phyloP scores from a whole-genome alignment of 2,797 vertebrate genomes.

The Salmo trutta region DNA sequence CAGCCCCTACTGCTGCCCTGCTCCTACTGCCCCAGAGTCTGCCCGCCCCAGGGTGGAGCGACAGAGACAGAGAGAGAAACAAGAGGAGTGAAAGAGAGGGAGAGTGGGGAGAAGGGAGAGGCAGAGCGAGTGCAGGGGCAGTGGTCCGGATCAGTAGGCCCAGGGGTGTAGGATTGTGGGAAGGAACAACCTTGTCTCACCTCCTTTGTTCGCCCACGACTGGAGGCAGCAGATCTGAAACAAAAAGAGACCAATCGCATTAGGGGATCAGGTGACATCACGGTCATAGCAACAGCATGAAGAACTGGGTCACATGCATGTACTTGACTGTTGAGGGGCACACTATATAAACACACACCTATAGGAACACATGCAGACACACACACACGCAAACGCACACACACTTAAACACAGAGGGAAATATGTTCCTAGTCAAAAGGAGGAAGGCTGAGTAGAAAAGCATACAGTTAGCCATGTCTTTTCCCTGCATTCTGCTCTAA shows the following conservation, averaged over 20 bases:
- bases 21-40: constrained; percentile 28
- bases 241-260: constrained; percentile 74
- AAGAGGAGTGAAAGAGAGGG: constrained; percentile 19
- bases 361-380: background rate
- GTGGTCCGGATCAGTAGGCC: constrained; percentile 70
- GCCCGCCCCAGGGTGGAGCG: background rate
- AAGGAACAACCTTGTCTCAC: constrained; percentile 55
- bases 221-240: constrained; percentile 79
- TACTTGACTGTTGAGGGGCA: constrained; percentile 1
- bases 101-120: background rate
- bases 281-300: constrained; percentile 76
- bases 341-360: background rate
- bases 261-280: constrained; percentile 82
- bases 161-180: constrained; percentile 43
- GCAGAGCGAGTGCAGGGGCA: constrained; percentile 29
- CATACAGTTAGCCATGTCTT: background rate
- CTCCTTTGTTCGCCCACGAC: constrained; percentile 36
- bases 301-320: constrained; percentile 38
- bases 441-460: background rate
- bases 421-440: no score
- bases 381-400: background rate
- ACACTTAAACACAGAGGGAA: no score
- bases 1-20: constrained; percentile 40
- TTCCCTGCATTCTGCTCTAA: background rate
- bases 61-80: no score